Base-by-base conservation (phyloP, 2,113 vertebrate genomes). In the Cygnus atratus region DNA sequence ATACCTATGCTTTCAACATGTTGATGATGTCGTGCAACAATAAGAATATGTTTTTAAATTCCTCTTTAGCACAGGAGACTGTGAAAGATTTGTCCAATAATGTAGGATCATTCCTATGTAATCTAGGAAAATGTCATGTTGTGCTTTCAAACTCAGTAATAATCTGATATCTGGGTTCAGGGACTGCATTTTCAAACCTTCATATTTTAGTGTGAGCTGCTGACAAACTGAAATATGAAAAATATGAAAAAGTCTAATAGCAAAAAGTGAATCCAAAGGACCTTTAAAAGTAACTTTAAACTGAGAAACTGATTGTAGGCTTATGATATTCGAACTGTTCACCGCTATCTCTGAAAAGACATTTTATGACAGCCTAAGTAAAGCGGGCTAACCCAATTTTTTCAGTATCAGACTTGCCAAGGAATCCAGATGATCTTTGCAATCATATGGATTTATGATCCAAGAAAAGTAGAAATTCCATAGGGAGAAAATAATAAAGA, bases 391-490 rank as follows among this genome's bases (percentile, higher is more conserved):
- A 94, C 85, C 29, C 86, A 92, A 54, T 92, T 96, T 96, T 94
- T 95, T 59, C 39, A 39, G 54, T 93, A 94, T 93, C 93, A 82
- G 73, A 90, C 62, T 95, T 96, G 65, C 72, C 81, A 90, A 90
- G 39, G 43, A 55, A 93, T 43, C 29, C 88, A 95, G 88, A 91
- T 93, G 91, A 96, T 97, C 92, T 90, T 39, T 87, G 66, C 85
- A 92, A 94, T 97, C 72, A 62, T 73, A 65, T 46, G 67, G 90
- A 95, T 97, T 97, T 95, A 97, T 90, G 93, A 96, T 84, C 73
- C 59, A 93, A 91, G 68, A 95, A 87, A 95, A 95, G 58, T 2
- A 89, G 76, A 91, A 95, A 90, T 93, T 96, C 75, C 19, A 8
- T 29, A 57, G 87, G 43, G 29, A n/a, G 54, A 68, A 83, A 74